These are phyloP conservation scores for Atopsyche davidsoni DNA, from an alignment of 1,140 invertebrate genomes.

Conservation along the genomic window DNA sequence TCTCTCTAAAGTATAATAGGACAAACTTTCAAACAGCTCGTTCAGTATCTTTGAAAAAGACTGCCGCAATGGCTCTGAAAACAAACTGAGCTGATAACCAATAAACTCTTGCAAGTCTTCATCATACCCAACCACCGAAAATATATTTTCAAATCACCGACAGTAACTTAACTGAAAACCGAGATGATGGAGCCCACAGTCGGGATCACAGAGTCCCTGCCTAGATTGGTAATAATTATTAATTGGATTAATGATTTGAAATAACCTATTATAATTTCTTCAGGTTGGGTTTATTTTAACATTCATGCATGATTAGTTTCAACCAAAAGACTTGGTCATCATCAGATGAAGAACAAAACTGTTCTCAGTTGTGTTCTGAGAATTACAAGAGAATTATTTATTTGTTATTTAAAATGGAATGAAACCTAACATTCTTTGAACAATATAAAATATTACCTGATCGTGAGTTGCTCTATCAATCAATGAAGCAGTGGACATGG, in stretches of 20 bases:
- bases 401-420: no score
- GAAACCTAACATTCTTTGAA: no score
- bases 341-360: no score
- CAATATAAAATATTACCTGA: constrained; percentile 32
- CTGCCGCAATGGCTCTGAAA: neutral
- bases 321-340: no score
- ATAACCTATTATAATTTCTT: no score
- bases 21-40: neutral
- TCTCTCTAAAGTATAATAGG: neutral
- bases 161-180: neutral
- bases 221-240: constrained; percentile 4
- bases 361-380: no score
- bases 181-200: neutral
- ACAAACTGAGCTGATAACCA: neutral
- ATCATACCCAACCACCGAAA: neutral
- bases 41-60: constrained; percentile 2
- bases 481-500: constrained; percentile 7
- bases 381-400: no score
- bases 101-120: constrained; percentile 6
- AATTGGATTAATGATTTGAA: no score
- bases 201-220: neutral
- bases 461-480: constrained; percentile 29
- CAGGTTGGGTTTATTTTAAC: no score
- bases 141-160: neutral
- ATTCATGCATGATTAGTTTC: no score